A percentile compares a stretch with the other conserved stretches of the same genome.
Evolutionary conservation across 2,888 invertebrate species (phyloP).

Genomic region (Serripes groenlandicus): DNA sequence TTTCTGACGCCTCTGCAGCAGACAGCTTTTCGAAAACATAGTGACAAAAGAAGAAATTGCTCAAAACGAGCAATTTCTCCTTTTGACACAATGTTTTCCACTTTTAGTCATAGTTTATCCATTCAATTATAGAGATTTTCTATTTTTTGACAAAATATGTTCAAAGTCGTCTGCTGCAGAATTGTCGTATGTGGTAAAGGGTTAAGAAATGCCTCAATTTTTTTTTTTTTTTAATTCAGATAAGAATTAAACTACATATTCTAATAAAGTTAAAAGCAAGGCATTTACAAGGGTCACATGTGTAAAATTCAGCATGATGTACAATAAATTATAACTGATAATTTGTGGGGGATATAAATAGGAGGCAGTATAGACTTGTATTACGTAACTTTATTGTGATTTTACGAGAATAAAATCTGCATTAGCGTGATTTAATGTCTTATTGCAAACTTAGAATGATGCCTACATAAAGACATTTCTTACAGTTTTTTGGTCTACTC

Average conservation of each 20-base stretch:
- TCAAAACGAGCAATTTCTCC: not conserved
- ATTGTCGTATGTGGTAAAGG: no score
- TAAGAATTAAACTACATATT: no score
- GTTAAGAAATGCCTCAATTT: no score
- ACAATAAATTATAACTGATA: not conserved
- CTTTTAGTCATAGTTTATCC: no score
- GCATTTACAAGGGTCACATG: not conserved
- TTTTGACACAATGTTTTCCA: no score
- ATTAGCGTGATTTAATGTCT: not conserved
- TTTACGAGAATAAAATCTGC: not conserved
- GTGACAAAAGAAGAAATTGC: not conserved
- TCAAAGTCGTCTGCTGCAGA: no score
- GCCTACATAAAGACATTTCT: slow-evolving; percentile 5
- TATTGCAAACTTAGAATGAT: not conserved
- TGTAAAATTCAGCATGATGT: not conserved
- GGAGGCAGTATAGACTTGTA: not conserved
- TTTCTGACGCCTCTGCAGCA: not conserved
- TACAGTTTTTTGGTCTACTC: not conserved
- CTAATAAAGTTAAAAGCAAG: no score
- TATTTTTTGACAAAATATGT: no score
- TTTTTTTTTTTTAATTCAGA: no score
- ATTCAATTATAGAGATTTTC: no score
- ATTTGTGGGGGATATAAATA: not conserved
- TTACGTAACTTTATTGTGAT: not conserved
- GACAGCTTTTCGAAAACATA: not conserved